Conservation (phyloP, 1,140 invertebrate genomes). For the Lineus longissimus region DNA sequence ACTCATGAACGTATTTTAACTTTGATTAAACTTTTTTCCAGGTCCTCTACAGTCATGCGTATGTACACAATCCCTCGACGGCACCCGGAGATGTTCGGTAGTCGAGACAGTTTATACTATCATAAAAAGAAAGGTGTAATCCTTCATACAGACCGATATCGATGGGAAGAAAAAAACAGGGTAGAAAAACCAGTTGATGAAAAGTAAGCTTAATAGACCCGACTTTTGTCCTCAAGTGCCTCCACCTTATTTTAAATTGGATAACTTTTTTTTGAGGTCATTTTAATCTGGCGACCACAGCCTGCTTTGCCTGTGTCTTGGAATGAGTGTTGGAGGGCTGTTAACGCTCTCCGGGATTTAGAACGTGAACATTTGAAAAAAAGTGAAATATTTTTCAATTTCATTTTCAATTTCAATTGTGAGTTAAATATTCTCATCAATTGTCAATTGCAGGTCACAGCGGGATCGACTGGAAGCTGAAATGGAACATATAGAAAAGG, state of each 20-base stretch:
- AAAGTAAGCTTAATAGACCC: too few species aligned
- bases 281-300: too few species aligned
- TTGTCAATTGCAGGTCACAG: slow-evolving; percentile 26
- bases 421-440: neutral
- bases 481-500: slow-evolving; percentile 38
- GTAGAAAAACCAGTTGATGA: neutral
- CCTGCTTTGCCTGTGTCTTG: too few species aligned
- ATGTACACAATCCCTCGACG: slow-evolving; percentile 38
- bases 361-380: too few species aligned
- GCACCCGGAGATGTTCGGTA: slow-evolving; percentile 39
- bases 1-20: neutral
- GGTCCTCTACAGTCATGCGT: slow-evolving; percentile 44
- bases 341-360: too few species aligned
- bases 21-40: slow-evolving; percentile 13
- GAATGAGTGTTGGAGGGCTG: too few species aligned
- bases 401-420: neutral
- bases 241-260: too few species aligned
- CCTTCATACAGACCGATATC: slow-evolving; percentile 42
- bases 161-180: slow-evolving; percentile 7
- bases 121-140: slow-evolving; percentile 36
- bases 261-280: too few species aligned
- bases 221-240: too few species aligned
- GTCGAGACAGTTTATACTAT: slow-evolving; percentile 29
- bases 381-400: neutral
- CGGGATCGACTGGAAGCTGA: slow-evolving; percentile 40